Evolutionary conservation across 2,888 invertebrate species (phyloP).

Genomic region (Zygothrica quintamaculata): DNA sequence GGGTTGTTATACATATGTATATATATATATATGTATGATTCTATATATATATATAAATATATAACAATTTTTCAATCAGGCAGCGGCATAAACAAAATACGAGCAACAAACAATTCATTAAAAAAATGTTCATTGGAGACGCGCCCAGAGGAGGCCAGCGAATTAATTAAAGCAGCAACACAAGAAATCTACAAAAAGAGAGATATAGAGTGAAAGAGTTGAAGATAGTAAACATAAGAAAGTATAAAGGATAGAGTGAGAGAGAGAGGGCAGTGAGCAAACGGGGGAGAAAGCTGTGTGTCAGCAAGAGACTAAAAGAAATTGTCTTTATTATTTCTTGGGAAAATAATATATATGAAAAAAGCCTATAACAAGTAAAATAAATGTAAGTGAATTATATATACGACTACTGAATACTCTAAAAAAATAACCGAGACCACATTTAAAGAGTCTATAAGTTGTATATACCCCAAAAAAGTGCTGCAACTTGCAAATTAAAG

Average conservation of each 20-base stretch:
- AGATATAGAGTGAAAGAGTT: neutral
- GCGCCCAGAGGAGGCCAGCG: conserved; percentile 70
- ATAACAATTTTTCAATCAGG: conserved; percentile 65
- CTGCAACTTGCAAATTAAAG: no score
- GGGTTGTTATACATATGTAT: conserved; percentile 19
- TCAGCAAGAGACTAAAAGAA: conserved; percentile 45
- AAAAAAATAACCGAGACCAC: neutral
- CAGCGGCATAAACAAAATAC: conserved; percentile 65
- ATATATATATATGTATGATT: conserved; percentile 3
- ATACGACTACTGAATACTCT: conserved; percentile 23
- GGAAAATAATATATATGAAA: conserved; percentile 43
- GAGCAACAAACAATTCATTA: conserved; percentile 66
- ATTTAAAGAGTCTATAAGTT: neutral
- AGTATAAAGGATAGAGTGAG: neutral
- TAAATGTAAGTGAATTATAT: neutral
- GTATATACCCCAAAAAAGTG: no score
- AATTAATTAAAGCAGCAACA: conserved; percentile 67
- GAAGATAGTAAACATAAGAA: neutral
- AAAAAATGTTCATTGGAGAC: conserved; percentile 59
- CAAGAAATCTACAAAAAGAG: neutral
- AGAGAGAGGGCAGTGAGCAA: conserved; percentile 14
- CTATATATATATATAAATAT: conserved; percentile 17
- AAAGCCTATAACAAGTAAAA: conserved; percentile 25
- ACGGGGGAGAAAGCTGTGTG: conserved; percentile 50
- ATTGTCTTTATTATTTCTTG: conserved; percentile 58